These are phyloP conservation scores for Acromyrmex heyeri DNA, from an alignment of 1,140 invertebrate species.

Conservation along the genomic window DNA sequence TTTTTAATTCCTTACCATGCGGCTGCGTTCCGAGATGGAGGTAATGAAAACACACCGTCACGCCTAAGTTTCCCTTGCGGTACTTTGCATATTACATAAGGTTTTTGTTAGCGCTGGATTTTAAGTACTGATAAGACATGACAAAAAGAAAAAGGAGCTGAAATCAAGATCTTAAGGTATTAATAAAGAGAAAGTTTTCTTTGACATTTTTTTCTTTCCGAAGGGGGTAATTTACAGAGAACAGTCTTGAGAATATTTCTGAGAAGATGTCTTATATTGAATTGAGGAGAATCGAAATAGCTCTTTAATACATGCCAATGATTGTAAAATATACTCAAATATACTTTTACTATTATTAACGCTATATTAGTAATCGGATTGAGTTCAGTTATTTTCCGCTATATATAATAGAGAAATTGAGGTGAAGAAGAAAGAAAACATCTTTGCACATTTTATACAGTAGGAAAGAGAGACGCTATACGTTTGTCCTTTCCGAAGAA, in stretches of 20 bases:
- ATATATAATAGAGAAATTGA: conserved; percentile 29
- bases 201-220: conserved; percentile 8
- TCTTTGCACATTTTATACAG: conserved; percentile 19
- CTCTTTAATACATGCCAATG: not conserved
- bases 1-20: conserved; percentile 64
- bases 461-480: conserved; percentile 31
- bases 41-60: conserved; percentile 45
- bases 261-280: not conserved
- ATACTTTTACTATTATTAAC: conserved; percentile 16
- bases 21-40: conserved; percentile 30
- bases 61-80: not conserved
- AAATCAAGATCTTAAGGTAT: not conserved
- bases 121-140: conserved; percentile 23
- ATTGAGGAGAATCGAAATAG: not conserved
- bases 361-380: conserved; percentile 19
- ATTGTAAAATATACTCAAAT: not conserved
- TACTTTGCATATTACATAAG: conserved; percentile 14
- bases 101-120: conserved; percentile 29
- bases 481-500: conserved; percentile 32
- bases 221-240: conserved; percentile 4
- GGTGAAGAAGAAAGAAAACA: conserved; percentile 45
- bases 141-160: not conserved
- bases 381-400: conserved; percentile 40
- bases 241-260: not conserved
- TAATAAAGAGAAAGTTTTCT: not conserved